phyloP scores from a whole-genome alignment of 2,113 vertebrate species.

The Ceyx melanurus region DNA sequence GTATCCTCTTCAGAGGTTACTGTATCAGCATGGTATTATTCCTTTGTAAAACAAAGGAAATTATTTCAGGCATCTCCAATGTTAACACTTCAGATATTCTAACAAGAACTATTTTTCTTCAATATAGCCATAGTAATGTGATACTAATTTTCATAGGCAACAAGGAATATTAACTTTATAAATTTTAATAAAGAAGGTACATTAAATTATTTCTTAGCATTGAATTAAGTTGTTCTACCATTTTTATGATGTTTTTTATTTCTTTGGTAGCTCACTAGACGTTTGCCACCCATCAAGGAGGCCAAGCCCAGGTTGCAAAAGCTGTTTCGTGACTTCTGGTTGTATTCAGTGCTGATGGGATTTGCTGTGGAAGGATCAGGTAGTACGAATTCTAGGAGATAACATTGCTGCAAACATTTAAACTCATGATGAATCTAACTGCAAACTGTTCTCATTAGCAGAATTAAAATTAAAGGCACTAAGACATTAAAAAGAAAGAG shows the following conservation, averaged over 20 bases:
- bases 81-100: background rate
- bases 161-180: background rate
- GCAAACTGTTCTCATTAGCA: background rate
- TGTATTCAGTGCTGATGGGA: constrained; percentile 97
- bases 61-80: background rate
- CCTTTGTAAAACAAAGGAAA: background rate
- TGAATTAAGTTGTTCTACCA: background rate
- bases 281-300: constrained; percentile 93
- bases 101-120: background rate
- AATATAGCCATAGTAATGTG: background rate
- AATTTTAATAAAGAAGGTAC: background rate
- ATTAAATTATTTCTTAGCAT: background rate
- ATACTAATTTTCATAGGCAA: background rate
- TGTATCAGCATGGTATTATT: constrained; percentile 30
- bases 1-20: background rate
- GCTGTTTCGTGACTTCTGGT: constrained; percentile 97
- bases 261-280: constrained; percentile 83
- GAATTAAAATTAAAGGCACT: background rate
- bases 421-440: background rate
- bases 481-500: background rate
- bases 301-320: constrained; percentile 94
- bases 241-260: background rate
- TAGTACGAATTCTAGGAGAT: constrained; percentile 32
- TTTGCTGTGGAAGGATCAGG: constrained; percentile 96
- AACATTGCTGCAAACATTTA: background rate